Conservation (phyloP, 1,140 invertebrate genomes). For the Euschistus heros region DNA sequence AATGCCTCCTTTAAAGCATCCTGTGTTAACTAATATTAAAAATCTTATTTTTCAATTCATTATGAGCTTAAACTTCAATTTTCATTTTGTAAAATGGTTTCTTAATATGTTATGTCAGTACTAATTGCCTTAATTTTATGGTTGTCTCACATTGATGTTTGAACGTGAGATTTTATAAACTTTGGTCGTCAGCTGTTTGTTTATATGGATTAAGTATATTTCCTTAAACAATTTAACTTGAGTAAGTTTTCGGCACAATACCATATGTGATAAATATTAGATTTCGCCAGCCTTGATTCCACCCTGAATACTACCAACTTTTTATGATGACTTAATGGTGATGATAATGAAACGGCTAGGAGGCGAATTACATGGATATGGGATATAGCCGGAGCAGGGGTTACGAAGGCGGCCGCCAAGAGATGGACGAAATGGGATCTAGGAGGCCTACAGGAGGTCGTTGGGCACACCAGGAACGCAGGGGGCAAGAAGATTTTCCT, state of each 20-base stretch:
- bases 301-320: neutral
- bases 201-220: too few species aligned
- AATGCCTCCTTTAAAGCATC: too few species aligned
- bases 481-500: slow-evolving; percentile 24
- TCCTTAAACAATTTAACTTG: too few species aligned
- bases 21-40: too few species aligned
- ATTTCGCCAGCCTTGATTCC: neutral
- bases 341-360: slow-evolving; percentile 22
- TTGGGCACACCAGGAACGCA: slow-evolving; percentile 21
- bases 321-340: neutral
- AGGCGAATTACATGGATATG: slow-evolving; percentile 27
- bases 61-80: too few species aligned
- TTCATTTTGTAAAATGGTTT: too few species aligned
- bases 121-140: too few species aligned
- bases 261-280: slow-evolving; percentile 1
- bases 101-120: too few species aligned
- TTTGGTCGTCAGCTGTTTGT: too few species aligned
- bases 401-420: slow-evolving; percentile 20
- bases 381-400: slow-evolving; percentile 21
- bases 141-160: too few species aligned
- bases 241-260: neutral
- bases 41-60: too few species aligned
- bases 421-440: slow-evolving; percentile 21
- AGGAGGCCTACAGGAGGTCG: slow-evolving; percentile 21
- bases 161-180: too few species aligned